phyloP scores from a whole-genome alignment of 2,888 invertebrate species.

The Polydrusus tereticollis region DNA sequence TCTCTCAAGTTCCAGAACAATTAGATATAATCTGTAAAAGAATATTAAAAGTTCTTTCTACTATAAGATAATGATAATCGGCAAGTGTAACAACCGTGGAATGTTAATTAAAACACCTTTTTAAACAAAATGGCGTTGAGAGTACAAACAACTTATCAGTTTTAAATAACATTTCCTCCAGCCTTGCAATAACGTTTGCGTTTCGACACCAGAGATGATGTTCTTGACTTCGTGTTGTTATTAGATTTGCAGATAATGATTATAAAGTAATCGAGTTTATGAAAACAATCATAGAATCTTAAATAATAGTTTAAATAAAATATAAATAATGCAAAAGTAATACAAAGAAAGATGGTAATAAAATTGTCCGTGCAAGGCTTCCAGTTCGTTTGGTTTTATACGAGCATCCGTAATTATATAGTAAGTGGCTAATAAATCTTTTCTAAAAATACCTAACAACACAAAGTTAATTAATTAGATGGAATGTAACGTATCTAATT shows the following conservation, averaged over 20 bases:
- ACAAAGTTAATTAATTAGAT: background rate
- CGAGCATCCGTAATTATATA: background rate
- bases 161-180: conserved; percentile 33
- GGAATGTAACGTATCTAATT: background rate
- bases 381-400: background rate
- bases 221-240: conserved; percentile 12
- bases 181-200: conserved; percentile 17
- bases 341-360: background rate
- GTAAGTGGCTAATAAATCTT: background rate
- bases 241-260: conserved; percentile 5
- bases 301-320: background rate
- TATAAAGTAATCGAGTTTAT: background rate
- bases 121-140: conserved; percentile 21
- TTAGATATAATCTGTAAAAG: too few species aligned
- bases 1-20: too few species aligned
- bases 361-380: background rate
- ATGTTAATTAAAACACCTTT: conserved; percentile 12
- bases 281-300: background rate
- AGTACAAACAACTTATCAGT: conserved; percentile 33
- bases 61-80: too few species aligned
- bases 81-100: conserved; percentile 4
- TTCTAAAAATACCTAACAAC: background rate
- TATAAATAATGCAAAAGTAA: background rate
- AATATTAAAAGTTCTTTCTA: too few species aligned
- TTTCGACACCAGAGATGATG: conserved; percentile 31